A percentile compares a stretch with the other conserved stretches of the same genome.
phyloP scores from a whole-genome alignment of 2,888 invertebrate genomes.

The Yponomeuta sedellus region DNA sequence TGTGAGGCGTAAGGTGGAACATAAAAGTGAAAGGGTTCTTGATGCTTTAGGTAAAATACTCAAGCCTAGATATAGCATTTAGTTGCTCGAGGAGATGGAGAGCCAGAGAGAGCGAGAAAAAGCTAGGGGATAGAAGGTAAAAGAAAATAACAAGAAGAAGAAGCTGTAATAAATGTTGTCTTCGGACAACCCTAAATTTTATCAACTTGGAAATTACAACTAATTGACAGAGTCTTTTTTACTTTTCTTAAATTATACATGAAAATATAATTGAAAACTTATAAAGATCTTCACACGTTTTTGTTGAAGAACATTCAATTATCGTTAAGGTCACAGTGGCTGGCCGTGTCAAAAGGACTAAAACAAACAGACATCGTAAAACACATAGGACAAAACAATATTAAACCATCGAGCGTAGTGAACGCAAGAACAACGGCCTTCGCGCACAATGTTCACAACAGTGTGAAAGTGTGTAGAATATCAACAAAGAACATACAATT shows the following conservation, averaged over 20 bases:
- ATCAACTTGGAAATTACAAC: no score
- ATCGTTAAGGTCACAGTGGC: not conserved
- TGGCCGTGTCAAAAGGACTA: not conserved
- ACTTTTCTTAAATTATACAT: no score
- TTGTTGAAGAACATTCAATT: not conserved
- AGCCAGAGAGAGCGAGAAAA: no score
- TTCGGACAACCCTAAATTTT: no score
- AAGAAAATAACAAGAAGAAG: no score
- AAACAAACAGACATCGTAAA: not conserved
- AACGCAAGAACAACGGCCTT: constrained; percentile 14
- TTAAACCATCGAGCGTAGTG: not conserved
- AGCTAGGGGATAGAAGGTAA: no score
- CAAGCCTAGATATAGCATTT: not conserved
- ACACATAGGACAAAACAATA: not conserved
- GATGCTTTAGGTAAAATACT: not conserved
- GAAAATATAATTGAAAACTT: no score
- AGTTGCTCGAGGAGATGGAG: not conserved
- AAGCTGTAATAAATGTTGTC: no score
- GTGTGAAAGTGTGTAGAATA: constrained; percentile 9
- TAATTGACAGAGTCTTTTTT: no score
- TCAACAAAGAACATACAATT: constrained; percentile 15
- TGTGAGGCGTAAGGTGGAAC: not conserved
- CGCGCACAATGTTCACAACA: not conserved
- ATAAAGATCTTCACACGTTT: not conserved
- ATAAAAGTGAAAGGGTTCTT: not conserved